Percentiles rank a stretch among this genome's conserved stretches.
Evolutionary conservation across 2,797 vertebrate genomes (phyloP).

Genomic region (Lepus oiostolus): DNA sequence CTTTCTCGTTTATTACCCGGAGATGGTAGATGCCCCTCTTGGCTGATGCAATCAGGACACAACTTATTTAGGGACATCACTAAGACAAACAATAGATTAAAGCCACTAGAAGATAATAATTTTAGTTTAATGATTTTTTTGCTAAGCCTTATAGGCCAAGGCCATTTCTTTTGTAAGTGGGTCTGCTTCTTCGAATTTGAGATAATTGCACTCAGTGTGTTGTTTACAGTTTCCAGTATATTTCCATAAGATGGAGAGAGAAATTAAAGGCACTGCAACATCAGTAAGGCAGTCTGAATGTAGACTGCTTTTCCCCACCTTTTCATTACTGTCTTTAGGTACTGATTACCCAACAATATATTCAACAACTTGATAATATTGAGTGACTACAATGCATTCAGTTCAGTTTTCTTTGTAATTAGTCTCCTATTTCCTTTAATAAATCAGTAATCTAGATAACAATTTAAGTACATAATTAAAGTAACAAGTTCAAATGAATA

Average conservation of each 20-base stretch:
- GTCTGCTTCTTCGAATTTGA: background rate
- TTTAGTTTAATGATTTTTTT: constrained; percentile 29
- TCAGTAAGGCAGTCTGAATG: background rate
- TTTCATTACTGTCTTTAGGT: background rate
- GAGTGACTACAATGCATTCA: background rate
- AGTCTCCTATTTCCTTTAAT: background rate
- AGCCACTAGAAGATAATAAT: background rate
- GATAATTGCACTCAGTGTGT: background rate
- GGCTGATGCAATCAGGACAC: background rate
- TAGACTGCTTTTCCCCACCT: background rate
- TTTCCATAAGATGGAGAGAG: background rate
- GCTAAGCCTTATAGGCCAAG: background rate
- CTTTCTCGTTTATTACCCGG: background rate
- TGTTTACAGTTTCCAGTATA: background rate
- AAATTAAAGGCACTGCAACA: constrained; percentile 1
- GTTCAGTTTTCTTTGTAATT: constrained; percentile 16
- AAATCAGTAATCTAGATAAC: background rate
- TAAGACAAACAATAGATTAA: background rate
- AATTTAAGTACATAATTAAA: background rate
- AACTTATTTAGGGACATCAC: background rate
- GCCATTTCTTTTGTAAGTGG: background rate
- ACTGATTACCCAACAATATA: background rate
- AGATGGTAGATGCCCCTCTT: background rate
- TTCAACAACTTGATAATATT: background rate
- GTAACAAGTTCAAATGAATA: background rate